Percentiles rank a stretch among this genome's conserved stretches.
Evolutionary conservation across 2,797 vertebrate species (phyloP).

Genomic region (Clangula hyemalis): DNA sequence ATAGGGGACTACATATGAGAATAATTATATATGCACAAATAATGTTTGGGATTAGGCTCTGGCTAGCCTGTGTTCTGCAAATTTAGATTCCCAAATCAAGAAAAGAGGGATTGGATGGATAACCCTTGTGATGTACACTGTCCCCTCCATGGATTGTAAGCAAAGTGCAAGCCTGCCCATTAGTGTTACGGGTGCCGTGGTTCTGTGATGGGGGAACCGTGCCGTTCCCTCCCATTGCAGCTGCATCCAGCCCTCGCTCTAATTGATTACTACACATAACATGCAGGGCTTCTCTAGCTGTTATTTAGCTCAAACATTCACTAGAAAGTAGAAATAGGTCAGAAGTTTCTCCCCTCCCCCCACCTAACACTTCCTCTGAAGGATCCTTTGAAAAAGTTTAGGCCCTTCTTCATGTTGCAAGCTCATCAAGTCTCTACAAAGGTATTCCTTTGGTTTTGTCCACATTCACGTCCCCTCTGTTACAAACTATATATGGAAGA

Average conservation of each 20-base stretch:
- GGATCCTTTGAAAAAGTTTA: background rate
- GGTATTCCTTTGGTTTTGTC: background rate
- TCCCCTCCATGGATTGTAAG: too few relatives aligned
- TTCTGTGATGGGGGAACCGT: fast-evolving
- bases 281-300: background rate
- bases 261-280: background rate
- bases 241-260: background rate
- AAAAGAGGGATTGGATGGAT: background rate
- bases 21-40: background rate
- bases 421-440: background rate
- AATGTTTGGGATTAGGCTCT: background rate
- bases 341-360: background rate
- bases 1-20: background rate
- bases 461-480: background rate
- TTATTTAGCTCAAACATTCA: background rate
- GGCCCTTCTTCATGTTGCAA: background rate
- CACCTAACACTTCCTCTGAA: background rate
- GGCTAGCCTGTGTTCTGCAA: background rate
- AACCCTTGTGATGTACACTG: background rate
- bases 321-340: background rate
- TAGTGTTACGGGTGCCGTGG: fast-evolving
- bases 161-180: fast-evolving
- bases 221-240: background rate
- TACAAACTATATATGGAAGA: background rate
- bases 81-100: background rate